These are phyloP conservation scores for Anableps anableps DNA, from an alignment of 2,797 vertebrate species.

Conservation along the genomic window DNA sequence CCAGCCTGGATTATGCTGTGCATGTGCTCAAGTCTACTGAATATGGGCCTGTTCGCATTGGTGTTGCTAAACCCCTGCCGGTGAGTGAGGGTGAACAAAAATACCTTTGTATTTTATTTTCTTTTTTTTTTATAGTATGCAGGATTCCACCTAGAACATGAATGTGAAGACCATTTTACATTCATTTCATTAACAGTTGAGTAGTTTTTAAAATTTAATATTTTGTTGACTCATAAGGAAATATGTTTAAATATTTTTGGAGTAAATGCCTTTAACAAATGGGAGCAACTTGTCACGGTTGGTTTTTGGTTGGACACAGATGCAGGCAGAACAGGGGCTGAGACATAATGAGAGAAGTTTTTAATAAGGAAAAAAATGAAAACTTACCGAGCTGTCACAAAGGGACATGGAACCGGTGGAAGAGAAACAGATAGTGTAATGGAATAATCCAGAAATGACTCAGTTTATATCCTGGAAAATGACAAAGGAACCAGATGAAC, in stretches of 20 bases:
- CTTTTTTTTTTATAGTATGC: neutral
- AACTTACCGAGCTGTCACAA: too few relatives aligned
- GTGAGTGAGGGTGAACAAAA: conserved; percentile 73
- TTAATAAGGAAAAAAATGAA: too few relatives aligned
- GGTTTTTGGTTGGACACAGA: neutral
- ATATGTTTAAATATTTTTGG: neutral
- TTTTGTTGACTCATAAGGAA: neutral
- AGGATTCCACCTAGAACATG: neutral
- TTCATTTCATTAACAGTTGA: neutral
- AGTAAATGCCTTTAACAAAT: neutral
- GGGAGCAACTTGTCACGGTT: neutral
- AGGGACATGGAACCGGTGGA: too few relatives aligned
- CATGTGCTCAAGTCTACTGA: conserved; percentile 91
- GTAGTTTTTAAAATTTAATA: neutral
- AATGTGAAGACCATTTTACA: neutral
- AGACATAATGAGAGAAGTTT: too few relatives aligned
- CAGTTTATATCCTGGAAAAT: too few relatives aligned
- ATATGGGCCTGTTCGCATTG: conserved; percentile 86
- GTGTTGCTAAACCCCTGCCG: conserved; percentile 91
- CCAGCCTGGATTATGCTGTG: conserved; percentile 91
- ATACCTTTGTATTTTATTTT: neutral
- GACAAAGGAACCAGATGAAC: too few relatives aligned
- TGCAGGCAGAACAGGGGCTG: too few relatives aligned
- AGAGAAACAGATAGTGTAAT: too few relatives aligned
- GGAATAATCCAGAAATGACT: too few relatives aligned